Conservation (phyloP, 2,888 invertebrate species). For the Eupithecia tripunctaria region DNA sequence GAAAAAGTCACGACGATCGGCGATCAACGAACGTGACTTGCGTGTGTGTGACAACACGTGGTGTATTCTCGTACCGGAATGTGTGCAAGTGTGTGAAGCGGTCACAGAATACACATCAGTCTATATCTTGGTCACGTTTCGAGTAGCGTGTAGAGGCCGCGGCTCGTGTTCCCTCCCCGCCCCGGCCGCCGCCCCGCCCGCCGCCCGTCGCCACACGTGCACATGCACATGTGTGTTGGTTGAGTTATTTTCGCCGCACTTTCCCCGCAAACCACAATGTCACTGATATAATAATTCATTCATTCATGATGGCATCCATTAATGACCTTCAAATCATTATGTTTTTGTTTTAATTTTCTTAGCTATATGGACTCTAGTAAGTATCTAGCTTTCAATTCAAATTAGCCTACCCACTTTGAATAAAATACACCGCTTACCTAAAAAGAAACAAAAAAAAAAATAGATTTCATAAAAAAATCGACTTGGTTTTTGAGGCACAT, state of each 20-base stretch:
- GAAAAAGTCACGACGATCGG: conserved; percentile 52
- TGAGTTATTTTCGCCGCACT: conserved; percentile 66
- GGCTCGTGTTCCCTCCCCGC: conserved; percentile 57
- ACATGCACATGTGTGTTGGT: conserved; percentile 51
- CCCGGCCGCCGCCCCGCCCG: no score
- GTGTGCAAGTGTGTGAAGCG: conserved; percentile 25
- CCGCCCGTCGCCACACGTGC: conserved; percentile 57
- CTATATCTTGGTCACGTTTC: conserved; percentile 71
- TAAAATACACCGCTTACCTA: no score
- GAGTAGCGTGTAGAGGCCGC: conserved; percentile 74
- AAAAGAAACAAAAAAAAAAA: no score
- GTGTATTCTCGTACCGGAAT: neutral
- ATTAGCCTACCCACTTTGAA: no score
- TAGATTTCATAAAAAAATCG: no score
- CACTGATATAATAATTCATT: conserved; percentile 49
- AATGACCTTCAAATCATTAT: conserved; percentile 4
- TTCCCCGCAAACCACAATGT: conserved; percentile 62
- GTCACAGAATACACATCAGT: conserved; percentile 10
- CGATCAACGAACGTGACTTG: conserved; percentile 61
- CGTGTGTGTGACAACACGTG: conserved; percentile 9
- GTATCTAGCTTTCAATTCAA: no score
- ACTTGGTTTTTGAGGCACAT: no score
- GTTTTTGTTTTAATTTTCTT: neutral
- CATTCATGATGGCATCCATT: conserved; percentile 16
- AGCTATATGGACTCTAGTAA: no score